These are phyloP conservation scores for Elephantulus edwardii DNA, from an alignment of 2,113 vertebrate species.

Conservation along the genomic window DNA sequence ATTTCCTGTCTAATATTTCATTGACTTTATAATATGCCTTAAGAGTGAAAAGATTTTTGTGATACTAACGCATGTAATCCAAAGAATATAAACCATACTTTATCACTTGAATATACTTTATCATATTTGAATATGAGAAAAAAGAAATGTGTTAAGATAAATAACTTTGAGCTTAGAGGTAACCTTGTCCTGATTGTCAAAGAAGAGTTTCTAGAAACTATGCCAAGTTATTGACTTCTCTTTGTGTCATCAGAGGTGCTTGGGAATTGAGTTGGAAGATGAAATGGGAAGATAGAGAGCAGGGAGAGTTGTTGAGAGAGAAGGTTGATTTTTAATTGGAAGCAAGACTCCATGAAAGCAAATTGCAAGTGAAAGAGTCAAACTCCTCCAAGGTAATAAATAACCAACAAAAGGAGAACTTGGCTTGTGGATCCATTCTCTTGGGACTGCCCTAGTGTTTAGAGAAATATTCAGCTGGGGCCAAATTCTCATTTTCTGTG, in stretches of 20 bases:
- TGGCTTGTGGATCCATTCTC: slow-evolving; percentile 10
- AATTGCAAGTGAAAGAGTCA: slow-evolving; percentile 1
- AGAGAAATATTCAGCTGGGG: slow-evolving; percentile 46
- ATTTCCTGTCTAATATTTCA: not conserved
- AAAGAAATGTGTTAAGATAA: not conserved
- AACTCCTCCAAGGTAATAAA: slow-evolving; percentile 40
- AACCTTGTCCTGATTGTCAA: not conserved
- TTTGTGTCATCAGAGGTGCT: not conserved
- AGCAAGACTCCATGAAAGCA: slow-evolving; percentile 28
- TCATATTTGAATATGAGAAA: not conserved
- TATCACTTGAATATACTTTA: too few relatives aligned
- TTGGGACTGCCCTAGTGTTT: slow-evolving; percentile 29
- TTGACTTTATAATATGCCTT: not conserved
- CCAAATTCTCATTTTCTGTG: slow-evolving; percentile 42
- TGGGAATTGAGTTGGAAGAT: not conserved
- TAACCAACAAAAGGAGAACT: slow-evolving; percentile 8
- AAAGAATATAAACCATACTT: not conserved
- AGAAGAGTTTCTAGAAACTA: not conserved
- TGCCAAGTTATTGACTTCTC: not conserved
- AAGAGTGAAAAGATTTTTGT: not conserved
- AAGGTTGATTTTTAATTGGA: slow-evolving; percentile 58
- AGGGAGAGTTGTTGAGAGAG: not conserved
- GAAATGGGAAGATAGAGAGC: not conserved
- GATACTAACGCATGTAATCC: not conserved
- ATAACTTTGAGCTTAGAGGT: not conserved